Evolutionary conservation across 2,888 invertebrate genomes (phyloP), one percentile per base, ranked within the genome.

Genomic region (Apamea crenata): DNA sequence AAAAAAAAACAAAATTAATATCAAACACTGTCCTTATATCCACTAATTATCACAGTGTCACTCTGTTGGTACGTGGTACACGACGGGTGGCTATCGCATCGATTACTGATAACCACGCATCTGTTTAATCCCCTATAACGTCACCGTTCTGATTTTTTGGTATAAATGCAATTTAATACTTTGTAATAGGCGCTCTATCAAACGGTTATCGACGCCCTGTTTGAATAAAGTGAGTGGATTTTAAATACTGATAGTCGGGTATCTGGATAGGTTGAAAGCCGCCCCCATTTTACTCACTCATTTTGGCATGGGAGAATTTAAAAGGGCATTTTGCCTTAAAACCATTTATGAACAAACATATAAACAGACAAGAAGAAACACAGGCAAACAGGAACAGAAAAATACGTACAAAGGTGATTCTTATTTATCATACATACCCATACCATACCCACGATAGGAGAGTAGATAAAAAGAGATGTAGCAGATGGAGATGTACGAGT

Each of bases 81-180:
- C 85, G 74, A 82, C 86, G 88, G 89, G 89, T 84, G 87, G 82
- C 67, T 81, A 78, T 88, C 83, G 75, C 69, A 81, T 79, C 85
- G 91, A 89, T 89, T 88, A 78, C 86, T 80, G 91, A 90, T 90
- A 90, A 87, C 75, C n/a, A 67, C 77, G 81, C 90, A 89, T 90
- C 91, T 91, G 90, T 91, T 88, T 81, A 78, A 87, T 78, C 81
- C 82, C 78, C 83, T 70, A 71, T 88, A 86, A 88, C 81, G 86
- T 86, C 82, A 78, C 70, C 53, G 87, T 72, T 84, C 76, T 77
- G 86, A 86, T 86, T 86, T 85, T 86, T 87, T 72, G 81, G 80
- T 85, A 85, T 84, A 77, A 84, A 84, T 80, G 77, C 87, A 81
- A 77, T 87, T 80, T 80, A 83, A 74, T 80, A 83, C 73, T 80